phyloP scores from a whole-genome alignment of 2,797 vertebrate genomes.

The Propithecus deckenii region DNA sequence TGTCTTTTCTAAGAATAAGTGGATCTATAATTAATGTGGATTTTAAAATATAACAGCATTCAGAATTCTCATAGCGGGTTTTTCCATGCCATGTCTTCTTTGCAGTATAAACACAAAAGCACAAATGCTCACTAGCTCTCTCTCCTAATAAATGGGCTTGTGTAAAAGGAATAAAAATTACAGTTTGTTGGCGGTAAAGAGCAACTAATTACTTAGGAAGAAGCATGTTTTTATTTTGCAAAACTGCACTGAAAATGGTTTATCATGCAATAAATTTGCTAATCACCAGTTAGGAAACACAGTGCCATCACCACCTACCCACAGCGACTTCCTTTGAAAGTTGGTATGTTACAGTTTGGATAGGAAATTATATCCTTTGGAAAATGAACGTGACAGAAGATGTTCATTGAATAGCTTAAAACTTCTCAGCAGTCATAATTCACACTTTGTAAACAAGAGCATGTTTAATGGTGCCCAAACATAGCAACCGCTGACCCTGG shows the following conservation, averaged over 20 bases:
- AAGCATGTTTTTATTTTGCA: conserved; percentile 77
- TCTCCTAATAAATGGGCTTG: conserved; percentile 69
- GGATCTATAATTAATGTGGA: conserved; percentile 87
- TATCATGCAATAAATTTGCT: conserved; percentile 84
- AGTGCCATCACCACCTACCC: conserved; percentile 75
- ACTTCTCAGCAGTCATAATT: conserved; percentile 72
- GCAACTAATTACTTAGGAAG: conserved; percentile 81
- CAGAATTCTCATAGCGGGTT: conserved; percentile 63
- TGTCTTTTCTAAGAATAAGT: conserved; percentile 80
- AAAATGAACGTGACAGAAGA: conserved; percentile 79
- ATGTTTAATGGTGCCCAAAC: conserved; percentile 9
- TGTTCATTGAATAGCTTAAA: conserved; percentile 68
- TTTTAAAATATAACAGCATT: conserved; percentile 82
- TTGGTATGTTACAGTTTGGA: conserved; percentile 73
- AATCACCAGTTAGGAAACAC: conserved; percentile 81
- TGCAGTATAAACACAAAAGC: conserved; percentile 70
- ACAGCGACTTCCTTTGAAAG: conserved; percentile 78
- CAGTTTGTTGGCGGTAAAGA: conserved; percentile 76
- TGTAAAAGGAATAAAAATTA: conserved; percentile 82
- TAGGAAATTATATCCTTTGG: conserved; percentile 81
- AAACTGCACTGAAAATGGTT: conserved; percentile 80
- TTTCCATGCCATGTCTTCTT: conserved; percentile 65
- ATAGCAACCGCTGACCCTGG: conserved; percentile 53
- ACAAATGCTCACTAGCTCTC: conserved; percentile 46
- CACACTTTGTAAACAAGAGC: conserved; percentile 41